Base-by-base conservation (phyloP, 2,888 invertebrate species). In the Anoplius nigerrimus region DNA sequence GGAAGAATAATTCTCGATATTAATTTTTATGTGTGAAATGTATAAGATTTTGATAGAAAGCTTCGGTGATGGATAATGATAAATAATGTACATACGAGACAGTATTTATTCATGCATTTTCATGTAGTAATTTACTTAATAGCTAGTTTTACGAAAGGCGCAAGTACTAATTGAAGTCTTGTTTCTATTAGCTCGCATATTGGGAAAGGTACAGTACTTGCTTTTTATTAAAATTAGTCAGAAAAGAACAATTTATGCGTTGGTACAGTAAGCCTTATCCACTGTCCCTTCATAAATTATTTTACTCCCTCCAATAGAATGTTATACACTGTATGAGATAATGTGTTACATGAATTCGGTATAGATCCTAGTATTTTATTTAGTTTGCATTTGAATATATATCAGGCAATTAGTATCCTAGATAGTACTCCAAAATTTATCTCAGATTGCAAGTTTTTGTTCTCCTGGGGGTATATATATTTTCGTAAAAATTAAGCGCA, bases 181-280 rank as follows among this genome's bases (percentile, higher is more conserved):
- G 75, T 87, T 86, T 85, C 81, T 82, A 82, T 84, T 85, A 88
- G 88, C 88, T 88, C 82, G 86, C 88, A 87, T 83, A 84, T 83
- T 87, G 84, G 88, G 85, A 85, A 87, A 88, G 86, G 87, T 88
- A 88, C 80, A 84, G 87, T 88, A 88, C 78, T 80, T 78, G 75
- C 71, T 79, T 71, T 78, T 58, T 74, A 76, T 46, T 71, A 66
- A 73, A 56, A 54, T 24, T 43, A 63, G 59, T 20, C 60, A 20
- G 18, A 54, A 69, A 69, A 18, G 59, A 24, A 20, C 43, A 52
- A 53, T n/a, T 22, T 56, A 20, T 18, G 54, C 45, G 15, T 51
- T 60, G 34, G 11, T 34, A 34, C 34, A 8, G 34, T 34, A 34
- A 34, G 34, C 34, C 8, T 48, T 27, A 60, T 52, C 55, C 48